Evolutionary conservation across 2,797 vertebrate species (phyloP).

Genomic region (Enteromius mattozi): DNA sequence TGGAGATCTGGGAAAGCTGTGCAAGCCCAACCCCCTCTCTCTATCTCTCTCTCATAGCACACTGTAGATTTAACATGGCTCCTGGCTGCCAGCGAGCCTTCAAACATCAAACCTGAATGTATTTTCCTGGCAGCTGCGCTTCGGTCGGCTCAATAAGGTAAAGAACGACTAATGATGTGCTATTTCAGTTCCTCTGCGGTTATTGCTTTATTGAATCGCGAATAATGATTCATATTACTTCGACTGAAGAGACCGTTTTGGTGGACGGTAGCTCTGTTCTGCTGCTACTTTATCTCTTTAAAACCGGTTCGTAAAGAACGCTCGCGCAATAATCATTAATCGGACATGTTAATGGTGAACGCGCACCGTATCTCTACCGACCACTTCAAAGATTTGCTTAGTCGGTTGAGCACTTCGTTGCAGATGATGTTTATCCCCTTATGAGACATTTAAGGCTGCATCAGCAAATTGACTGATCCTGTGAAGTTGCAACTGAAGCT

Average conservation of each 20-base stretch:
- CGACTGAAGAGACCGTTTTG: slow-evolving; percentile 47
- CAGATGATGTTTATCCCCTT: slow-evolving; percentile 58
- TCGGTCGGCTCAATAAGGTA: slow-evolving; percentile 58
- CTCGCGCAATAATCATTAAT: neutral
- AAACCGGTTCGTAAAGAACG: slow-evolving; percentile 9
- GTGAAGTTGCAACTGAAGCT: neutral
- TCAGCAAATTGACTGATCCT: slow-evolving; percentile 27
- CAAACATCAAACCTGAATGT: slow-evolving; percentile 65
- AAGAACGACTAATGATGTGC: slow-evolving; percentile 20
- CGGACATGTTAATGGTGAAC: neutral
- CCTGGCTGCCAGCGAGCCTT: slow-evolving; percentile 63
- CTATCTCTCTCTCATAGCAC: slow-evolving; percentile 44
- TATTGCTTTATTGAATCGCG: slow-evolving; percentile 31
- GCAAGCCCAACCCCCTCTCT: slow-evolving; percentile 65
- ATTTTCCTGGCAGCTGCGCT: slow-evolving; percentile 40
- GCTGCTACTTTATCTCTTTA: slow-evolving; percentile 55
- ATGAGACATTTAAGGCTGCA: slow-evolving; percentile 28
- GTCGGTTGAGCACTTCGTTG: slow-evolving; percentile 32
- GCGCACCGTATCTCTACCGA: neutral
- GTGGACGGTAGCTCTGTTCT: slow-evolving; percentile 26
- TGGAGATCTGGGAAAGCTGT: slow-evolving; percentile 62
- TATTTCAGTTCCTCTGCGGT: neutral
- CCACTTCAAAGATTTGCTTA: neutral
- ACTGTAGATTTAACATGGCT: slow-evolving; percentile 71
- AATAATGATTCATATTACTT: slow-evolving; percentile 35